These are phyloP conservation scores for Coluber constrictor DNA, from an alignment of 2,797 vertebrate species.

Conservation along the genomic window DNA sequence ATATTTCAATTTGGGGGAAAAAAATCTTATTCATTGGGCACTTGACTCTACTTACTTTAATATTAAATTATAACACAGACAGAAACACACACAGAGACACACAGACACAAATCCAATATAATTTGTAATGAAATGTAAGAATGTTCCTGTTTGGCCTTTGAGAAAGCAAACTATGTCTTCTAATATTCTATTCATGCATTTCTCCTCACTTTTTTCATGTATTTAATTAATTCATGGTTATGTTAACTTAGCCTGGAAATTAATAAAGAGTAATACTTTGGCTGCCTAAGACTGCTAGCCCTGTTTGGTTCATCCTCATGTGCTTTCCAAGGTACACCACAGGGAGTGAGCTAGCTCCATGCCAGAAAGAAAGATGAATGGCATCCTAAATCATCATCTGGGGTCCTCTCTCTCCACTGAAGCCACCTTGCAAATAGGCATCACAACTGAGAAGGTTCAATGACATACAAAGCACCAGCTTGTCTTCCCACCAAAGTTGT, in stretches of 20 bases:
- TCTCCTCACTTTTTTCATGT: background rate
- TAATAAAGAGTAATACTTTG: background rate
- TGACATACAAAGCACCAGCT: background rate
- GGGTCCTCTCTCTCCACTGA: background rate
- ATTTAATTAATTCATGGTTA: background rate
- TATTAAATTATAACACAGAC: background rate
- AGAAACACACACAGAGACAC: background rate
- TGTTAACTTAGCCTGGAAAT: background rate
- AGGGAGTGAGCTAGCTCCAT: accelerated
- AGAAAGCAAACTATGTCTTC: background rate
- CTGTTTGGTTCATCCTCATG: background rate
- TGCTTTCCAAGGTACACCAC: background rate
- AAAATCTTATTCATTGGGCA: background rate
- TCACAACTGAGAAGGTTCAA: background rate
- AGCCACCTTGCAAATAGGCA: background rate
- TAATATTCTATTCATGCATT: background rate
- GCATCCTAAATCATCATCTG: background rate
- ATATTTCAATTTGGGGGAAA: background rate
- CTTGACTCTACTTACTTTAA: background rate
- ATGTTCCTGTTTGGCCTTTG: background rate
- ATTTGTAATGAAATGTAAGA: background rate
- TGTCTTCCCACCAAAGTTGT: background rate
- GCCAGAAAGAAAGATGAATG: background rate
- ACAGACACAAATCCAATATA: background rate
- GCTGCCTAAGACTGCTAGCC: background rate